These are phyloP conservation scores for Zosterops japonicus DNA, from an alignment of 2,113 vertebrate species.

Conservation along the genomic window DNA sequence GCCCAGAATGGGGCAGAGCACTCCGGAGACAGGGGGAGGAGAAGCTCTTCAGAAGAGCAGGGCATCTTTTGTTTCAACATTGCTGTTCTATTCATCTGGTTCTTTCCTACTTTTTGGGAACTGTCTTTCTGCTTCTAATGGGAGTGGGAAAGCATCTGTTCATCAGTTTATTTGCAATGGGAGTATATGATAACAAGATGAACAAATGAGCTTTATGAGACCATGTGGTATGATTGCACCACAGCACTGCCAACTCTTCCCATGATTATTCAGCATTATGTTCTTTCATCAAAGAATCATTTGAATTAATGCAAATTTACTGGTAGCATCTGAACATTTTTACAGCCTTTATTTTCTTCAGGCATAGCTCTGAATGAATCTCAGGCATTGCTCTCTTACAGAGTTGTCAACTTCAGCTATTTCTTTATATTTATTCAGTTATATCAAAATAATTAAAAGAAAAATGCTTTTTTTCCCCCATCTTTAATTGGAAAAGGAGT, in stretches of 20 bases:
- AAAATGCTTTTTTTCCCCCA: neutral
- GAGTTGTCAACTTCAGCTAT: neutral
- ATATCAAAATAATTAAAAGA: neutral
- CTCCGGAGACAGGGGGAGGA: neutral
- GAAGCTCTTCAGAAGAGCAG: neutral
- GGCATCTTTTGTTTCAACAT: neutral
- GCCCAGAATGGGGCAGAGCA: accelerated
- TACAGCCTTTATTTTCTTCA: neutral
- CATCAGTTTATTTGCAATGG: neutral
- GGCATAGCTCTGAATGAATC: neutral
- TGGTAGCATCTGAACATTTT: neutral
- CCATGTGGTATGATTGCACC: neutral
- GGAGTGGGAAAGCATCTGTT: neutral
- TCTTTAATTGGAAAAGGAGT: neutral
- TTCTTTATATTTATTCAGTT: neutral
- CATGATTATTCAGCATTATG: neutral
- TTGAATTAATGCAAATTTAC: neutral
- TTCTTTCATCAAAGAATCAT: neutral
- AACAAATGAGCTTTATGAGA: neutral
- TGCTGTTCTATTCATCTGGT: neutral
- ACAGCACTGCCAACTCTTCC: neutral
- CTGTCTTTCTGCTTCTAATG: neutral
- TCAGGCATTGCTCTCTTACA: neutral
- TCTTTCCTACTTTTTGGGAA: neutral
- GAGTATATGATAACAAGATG: neutral